Base-by-base conservation (phyloP, 2,797 vertebrate genomes). In the Bradypus variegatus region DNA sequence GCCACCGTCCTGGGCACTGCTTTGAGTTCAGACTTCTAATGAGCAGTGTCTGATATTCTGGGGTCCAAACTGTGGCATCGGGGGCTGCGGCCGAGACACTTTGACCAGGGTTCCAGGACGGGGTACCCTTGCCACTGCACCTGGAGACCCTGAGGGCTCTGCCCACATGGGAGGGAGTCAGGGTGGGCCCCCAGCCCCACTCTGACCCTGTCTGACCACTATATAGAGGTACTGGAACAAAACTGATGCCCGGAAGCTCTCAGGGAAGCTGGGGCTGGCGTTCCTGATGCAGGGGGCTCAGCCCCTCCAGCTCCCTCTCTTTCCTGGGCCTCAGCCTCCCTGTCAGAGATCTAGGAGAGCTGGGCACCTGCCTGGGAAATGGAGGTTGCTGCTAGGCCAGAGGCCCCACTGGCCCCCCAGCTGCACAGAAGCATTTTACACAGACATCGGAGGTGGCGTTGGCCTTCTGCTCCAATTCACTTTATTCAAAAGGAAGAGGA, bases 401-500 rank as follows among this genome's bases (percentile, higher is more conserved):
- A 23, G 21, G 19, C 21, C 29, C 14, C n/a, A 7, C 25, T 33
- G 29, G 38, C 48, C 1, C 5, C 29, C 21, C 19, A n/a, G n/a
- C 25, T 60, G 73, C 29, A 4, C 82, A 53, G 73, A 12, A 1
- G 8, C 41, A 31, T 77, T 84, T 90, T 77, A 50, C 67, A n/a
- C 78, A 76, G 72, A 94, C 86, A 62, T 11, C 6, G 69, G 73
- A 62, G 45, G 73, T 75, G 23, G 45, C 5, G 14, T 85, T 70
- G 38, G 89, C 73, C 77, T 73, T 90, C 84, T 0, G 4, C 38
- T 75, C 45, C 8, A 3, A 67, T 10, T 81, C 70, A 62, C 60
- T 89, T 88, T 96, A 96, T 94, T 94, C 86, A 92, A 76, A 93
- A 89, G 77, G 65, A 94, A 85, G 69, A 86, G 50, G 89, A 50